Evolutionary conservation across 1,140 invertebrate species (phyloP).

Genomic region (Lepidurus apus): DNA sequence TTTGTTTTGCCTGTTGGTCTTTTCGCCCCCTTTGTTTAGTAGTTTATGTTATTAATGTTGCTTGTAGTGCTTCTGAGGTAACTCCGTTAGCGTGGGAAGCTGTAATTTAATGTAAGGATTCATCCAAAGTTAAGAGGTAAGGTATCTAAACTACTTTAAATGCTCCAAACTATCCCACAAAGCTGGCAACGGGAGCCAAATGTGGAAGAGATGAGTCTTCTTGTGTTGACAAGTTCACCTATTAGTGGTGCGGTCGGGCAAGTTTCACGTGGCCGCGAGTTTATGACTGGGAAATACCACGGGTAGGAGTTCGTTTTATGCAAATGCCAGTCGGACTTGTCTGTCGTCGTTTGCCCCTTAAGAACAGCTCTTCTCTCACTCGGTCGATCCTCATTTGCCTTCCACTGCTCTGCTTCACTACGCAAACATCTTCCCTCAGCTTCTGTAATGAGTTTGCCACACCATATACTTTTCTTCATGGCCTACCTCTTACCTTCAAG

Average conservation of each 20-base stretch:
- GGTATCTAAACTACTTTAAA: too few relatives aligned
- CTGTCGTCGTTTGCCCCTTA: neutral
- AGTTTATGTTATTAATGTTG: too few relatives aligned
- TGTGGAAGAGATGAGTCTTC: too few relatives aligned
- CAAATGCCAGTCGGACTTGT: neutral
- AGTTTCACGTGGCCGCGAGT: neutral
- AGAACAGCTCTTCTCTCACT: neutral
- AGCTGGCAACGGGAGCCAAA: too few relatives aligned
- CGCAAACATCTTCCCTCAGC: neutral
- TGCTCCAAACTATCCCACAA: too few relatives aligned
- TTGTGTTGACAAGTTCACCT: neutral
- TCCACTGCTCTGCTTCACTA: slow-evolving; percentile 3
- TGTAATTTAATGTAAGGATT: too few relatives aligned
- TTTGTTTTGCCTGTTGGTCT: too few relatives aligned
- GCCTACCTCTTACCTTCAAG: neutral
- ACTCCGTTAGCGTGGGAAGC: too few relatives aligned
- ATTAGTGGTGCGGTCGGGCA: neutral
- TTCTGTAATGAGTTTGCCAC: neutral
- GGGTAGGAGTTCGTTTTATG: neutral
- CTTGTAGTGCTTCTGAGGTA: too few relatives aligned
- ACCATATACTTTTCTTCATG: neutral
- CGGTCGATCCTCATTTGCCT: slow-evolving; percentile 1
- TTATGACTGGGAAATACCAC: neutral
- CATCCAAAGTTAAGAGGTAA: too few relatives aligned
- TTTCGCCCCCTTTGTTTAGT: too few relatives aligned